Base-by-base conservation (phyloP, 1,140 invertebrate genomes). In the Augochlora pura region DNA sequence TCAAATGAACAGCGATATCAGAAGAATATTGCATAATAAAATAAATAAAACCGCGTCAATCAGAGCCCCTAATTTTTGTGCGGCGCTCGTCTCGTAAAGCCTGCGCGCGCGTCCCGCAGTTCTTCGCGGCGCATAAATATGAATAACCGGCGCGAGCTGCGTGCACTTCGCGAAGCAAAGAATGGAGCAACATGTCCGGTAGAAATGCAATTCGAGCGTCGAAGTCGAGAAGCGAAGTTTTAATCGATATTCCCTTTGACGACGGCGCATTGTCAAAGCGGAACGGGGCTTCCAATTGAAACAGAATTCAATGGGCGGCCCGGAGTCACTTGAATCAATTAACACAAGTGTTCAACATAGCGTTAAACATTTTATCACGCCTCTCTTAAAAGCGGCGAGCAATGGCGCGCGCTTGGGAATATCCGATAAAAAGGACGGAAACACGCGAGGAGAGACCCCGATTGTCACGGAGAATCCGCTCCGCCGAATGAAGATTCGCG, bases 201-300 rank as follows among this genome's bases (percentile, higher is more conserved):
- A 3, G 16, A 25, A 62, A 62, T 62, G 32, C 60, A 32, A 62
- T 32, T 62, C 23, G 23, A 14, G 10, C 42, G 42, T 3, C 23
- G 59, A 62, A 62, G 25, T 62, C 23, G 6, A 62, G 32, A 27
- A 23, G 60, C 32, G 27, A 62, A 62, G 27, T 32, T 62, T 62
- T 62, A 62, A 62, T 62, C 60, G 27, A 62, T 32, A 32, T 62
- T 18, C 60, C 25, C 60, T 32, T 62, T 62, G 25, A 62, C 27
- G 59, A 9, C 9, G 4, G 14, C 5, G 16, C 14, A 32, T 14
- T 62, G 42, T 46, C 25, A 32, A 32, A 32, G 60, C 9, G 10
- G n/a, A n/a, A 3, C 23, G 10, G 10, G 10, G 10, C 0, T 62
- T 62, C 23, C 60, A 7, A 32, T 62, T 18, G 25, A 18, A 16